Evolutionary conservation across 30 jellyfish, hydroid and myxozoan genomes (phyloP), one percentile per base, ranked within the genome.

Genomic region (Chrysaora quinquecirrha): DNA sequence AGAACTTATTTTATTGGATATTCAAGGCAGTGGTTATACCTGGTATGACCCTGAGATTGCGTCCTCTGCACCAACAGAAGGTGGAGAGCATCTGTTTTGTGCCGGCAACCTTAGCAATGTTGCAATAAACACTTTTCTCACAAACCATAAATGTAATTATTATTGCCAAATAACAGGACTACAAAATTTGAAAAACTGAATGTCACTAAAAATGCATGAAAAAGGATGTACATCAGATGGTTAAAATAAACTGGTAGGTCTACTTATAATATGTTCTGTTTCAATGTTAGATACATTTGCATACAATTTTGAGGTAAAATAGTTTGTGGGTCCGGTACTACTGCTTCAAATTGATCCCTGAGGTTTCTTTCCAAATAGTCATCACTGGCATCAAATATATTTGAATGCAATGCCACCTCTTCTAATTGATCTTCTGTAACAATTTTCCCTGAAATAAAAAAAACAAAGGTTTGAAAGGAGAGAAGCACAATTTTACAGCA

Each of bases 1-100:
- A 21, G 31, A 24, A 30, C 67, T 76, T 23, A 62, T 76, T 32
- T 23, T 76, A 0, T 33, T 60, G 28, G 88, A 76, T 28, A 76
- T 76, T 27, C 88, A 76, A 60, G 88, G 88, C 35, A 29, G 69
- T 18, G 84, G 85, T 10, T 54, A 24, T 23, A 31, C 30, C 18
- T 30, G 56, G n/a, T 56, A 9, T 62, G 88, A 76, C 32, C 88
- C 88, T 11, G 88, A 76, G 38, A 60, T 76, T 22, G 82, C 88
- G 14, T 10, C 85, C 10, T n/a, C 68, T 30, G 84, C 14, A 11
- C 46, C 9, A 21, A 7, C 11, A 9, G 30, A 28, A 16, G 73
- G 0, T 34, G 81, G 47, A 4, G 56, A 54, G 22, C 6, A 4
- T 43, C 24, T 74, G 25, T 64, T 64, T 47, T 20, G 76, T 47